Evolutionary conservation across 2,797 vertebrate species (phyloP).

Genomic region (Clarias laeviceps): DNA sequence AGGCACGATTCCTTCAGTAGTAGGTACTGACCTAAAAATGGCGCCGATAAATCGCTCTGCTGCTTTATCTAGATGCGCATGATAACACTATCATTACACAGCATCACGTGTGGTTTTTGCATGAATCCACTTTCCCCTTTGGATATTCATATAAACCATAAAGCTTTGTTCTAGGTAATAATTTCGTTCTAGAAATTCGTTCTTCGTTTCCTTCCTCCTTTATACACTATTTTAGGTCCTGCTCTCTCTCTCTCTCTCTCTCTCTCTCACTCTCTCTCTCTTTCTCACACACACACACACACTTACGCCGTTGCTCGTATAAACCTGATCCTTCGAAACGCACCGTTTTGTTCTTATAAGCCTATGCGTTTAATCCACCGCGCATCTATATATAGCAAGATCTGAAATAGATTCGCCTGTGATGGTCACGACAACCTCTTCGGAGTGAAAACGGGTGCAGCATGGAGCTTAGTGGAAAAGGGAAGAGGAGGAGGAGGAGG

Average conservation of each 20-base stretch:
- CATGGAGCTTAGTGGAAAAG: constrained; percentile 39
- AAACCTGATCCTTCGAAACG: constrained; percentile 1
- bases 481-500: constrained; percentile 22
- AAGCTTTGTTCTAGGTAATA: neutral
- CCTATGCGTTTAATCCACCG: constrained; percentile 3
- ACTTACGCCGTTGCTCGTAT: no score
- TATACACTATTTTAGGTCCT: neutral
- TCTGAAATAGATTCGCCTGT: constrained; percentile 44
- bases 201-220: neutral
- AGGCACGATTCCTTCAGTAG: neutral
- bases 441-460: constrained; percentile 35
- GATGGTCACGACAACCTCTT: constrained; percentile 48
- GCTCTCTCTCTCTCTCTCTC: neutral
- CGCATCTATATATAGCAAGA: constrained; percentile 37
- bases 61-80: constrained; percentile 9
- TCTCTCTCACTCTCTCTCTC: no score
- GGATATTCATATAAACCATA: neutral
- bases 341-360: constrained; percentile 9
- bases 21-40: constrained; percentile 25
- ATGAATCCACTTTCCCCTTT: neutral
- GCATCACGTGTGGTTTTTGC: neutral
- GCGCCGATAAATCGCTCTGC: constrained; percentile 12
- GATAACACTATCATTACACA: neutral
- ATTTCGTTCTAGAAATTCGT: neutral
- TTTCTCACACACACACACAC: no score